A percentile compares a stretch with the other conserved stretches of the same genome.
Conservation (phyloP, 2,797 vertebrate genomes). For the Pelodytes ibericus region DNA sequence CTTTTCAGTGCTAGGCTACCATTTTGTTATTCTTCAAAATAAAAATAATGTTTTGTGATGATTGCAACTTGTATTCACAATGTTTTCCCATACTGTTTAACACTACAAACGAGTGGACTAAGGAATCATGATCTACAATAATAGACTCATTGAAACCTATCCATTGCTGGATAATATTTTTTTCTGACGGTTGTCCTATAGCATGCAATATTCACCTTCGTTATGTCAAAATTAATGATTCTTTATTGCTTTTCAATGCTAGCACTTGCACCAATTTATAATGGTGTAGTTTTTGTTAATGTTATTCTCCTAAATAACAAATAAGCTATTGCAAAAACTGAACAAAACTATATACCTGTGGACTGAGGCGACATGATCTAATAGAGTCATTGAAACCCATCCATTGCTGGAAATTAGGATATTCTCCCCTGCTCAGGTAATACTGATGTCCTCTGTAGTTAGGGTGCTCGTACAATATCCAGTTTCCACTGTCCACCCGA, state of each 20-base stretch:
- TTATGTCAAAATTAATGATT: too few relatives aligned
- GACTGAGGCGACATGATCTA: constrained; percentile 35
- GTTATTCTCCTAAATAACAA: too few relatives aligned
- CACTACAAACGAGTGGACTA: constrained; percentile 39
- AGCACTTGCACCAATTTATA: too few relatives aligned
- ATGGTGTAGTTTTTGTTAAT: too few relatives aligned
- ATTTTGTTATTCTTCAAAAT: neutral
- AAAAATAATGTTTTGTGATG: neutral
- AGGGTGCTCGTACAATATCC: constrained; percentile 45
- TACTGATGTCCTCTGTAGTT: constrained; percentile 47
- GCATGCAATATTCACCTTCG: constrained; percentile 75
- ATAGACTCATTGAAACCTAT: constrained; percentile 54
- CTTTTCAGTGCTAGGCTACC: too few relatives aligned
- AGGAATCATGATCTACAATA: constrained; percentile 54
- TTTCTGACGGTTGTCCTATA: constrained; percentile 71
- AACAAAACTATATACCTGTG: too few relatives aligned
- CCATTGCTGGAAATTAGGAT: constrained; percentile 47
- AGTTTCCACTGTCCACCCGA: constrained; percentile 69
- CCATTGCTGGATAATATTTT: constrained; percentile 53
- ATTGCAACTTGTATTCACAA: too few relatives aligned
- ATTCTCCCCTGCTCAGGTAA: constrained; percentile 46
- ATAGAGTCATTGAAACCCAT: constrained; percentile 47
- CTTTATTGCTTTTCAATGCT: too few relatives aligned
- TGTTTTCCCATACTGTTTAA: too few relatives aligned
- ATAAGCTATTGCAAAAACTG: too few relatives aligned